Evolutionary conservation across 2,113 vertebrate genomes (phyloP), one percentile per base, ranked within the genome.

Genomic region (Ammodytes dubius): DNA sequence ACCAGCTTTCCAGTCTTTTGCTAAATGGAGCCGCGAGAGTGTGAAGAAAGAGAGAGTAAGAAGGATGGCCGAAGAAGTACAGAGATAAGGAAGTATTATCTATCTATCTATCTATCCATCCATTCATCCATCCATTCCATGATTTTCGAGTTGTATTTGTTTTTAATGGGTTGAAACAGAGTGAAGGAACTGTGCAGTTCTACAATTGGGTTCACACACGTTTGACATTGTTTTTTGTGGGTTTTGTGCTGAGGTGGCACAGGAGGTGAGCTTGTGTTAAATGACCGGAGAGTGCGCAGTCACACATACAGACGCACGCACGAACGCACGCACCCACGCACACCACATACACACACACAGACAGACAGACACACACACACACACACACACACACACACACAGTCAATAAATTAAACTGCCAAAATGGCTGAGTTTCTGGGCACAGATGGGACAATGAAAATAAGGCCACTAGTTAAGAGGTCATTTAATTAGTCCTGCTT

Each of bases 251-350:
- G 19, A 74, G 73, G 59, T 75, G 56, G 12, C 72, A 79, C 37
- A 70, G 63, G 81, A 81, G 83, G 87, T 90, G 87, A 85, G 60
- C n/a, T 70, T 85, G 68, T 86, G 81, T 69, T 87, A 83, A 89
- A 91, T 85, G 81, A 82, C 54, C 60, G 65, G 49, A 61, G 64
- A 83, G 45, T 9, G 47, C 7, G 6, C 74, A 76, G 75, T 74
- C 87, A 92, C 80, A 88, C 84, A 79, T 81, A 87, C 35, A 70
- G 17, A 42, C 56, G 27, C 63, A 37, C 40, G 35, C 43, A 46
- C 49, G 10, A 40, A 14, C 4, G 27, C 35, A 50, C 60, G 19
- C 61, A 43, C 12, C 17, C 49, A n/a, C 52, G 35, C 45, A 63
- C 66, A 35, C 43, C 42, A 69, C 77, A 58, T 63, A 61, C 40